A percentile compares a stretch with the other conserved stretches of the same genome.
phyloP scores from a whole-genome alignment of 1,140 invertebrate species.

The Drosophila equinoxialis region DNA sequence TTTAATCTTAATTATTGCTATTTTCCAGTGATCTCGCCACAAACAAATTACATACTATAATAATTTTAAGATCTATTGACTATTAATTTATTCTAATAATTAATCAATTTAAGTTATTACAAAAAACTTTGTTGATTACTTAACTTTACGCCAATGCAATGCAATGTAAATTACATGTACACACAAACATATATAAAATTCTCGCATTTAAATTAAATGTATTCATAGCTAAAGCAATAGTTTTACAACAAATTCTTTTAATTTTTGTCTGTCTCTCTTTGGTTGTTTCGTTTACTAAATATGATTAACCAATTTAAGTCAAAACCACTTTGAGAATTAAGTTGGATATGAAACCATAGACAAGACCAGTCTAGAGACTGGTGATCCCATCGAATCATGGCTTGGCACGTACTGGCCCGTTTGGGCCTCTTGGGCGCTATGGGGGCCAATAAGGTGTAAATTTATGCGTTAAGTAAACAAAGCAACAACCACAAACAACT shows the following conservation, averaged over 20 bases:
- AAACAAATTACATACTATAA: too few species aligned
- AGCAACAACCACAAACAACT: constrained; percentile 34
- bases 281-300: constrained; percentile 44
- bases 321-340: constrained; percentile 78
- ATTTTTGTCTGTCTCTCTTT: constrained; percentile 50
- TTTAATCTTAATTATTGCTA: too few species aligned
- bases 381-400: constrained; percentile 34
- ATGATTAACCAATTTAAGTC: constrained; percentile 80
- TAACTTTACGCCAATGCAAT: constrained; percentile 6
- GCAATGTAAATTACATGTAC: constrained; percentile 11
- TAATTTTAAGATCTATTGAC: too few species aligned
- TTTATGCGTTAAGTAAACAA: constrained; percentile 63
- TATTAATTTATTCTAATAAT: too few species aligned
- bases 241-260: constrained; percentile 50
- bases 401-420: constrained; percentile 55
- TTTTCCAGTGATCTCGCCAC: too few species aligned
- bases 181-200: constrained; percentile 17
- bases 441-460: constrained; percentile 81
- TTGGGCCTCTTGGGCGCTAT: constrained; percentile 60
- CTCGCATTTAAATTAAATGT: constrained; percentile 47
- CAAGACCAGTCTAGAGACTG: constrained; percentile 8
- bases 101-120: background rate
- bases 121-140: background rate
- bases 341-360: constrained; percentile 53
- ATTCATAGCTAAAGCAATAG: constrained; percentile 41